phyloP scores from a whole-genome alignment of 1,140 invertebrate species.

The Ridgeia piscesae region DNA sequence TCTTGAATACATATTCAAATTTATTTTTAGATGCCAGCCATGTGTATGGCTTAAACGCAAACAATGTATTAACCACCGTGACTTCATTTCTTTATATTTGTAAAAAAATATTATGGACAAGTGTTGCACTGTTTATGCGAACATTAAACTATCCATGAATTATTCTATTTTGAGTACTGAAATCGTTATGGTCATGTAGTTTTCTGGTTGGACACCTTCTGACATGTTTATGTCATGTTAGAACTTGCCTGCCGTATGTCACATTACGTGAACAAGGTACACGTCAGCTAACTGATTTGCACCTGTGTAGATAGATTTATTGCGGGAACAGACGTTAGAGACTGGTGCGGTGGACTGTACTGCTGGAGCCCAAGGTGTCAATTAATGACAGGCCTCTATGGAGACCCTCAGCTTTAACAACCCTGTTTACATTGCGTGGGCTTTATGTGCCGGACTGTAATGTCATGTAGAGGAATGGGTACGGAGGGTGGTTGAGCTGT shows the following conservation, averaged over 20 bases:
- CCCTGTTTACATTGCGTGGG: not conserved
- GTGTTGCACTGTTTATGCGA: not conserved
- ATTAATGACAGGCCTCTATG: not conserved
- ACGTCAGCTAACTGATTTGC: not conserved
- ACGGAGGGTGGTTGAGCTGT: not conserved
- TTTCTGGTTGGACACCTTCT: not conserved
- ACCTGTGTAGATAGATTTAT: not conserved
- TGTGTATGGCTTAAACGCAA: too few species aligned
- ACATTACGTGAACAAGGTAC: not conserved
- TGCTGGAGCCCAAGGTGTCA: not conserved
- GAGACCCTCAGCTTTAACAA: not conserved
- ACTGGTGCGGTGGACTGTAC: not conserved
- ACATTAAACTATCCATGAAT: not conserved
- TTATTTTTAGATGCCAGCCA: too few species aligned
- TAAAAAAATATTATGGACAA: not conserved
- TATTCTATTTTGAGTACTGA: not conserved
- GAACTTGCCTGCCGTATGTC: not conserved
- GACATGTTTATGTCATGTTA: not conserved
- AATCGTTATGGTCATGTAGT: not conserved
- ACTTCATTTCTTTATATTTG: not conserved
- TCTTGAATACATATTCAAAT: too few species aligned
- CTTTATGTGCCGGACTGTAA: not conserved
- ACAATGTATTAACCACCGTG: not conserved
- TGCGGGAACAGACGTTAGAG: not conserved
- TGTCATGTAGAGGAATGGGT: not conserved